These are phyloP conservation scores for Globodera ellingtonae DNA, from an alignment of 1,140 invertebrate genomes.

Conservation along the genomic window DNA sequence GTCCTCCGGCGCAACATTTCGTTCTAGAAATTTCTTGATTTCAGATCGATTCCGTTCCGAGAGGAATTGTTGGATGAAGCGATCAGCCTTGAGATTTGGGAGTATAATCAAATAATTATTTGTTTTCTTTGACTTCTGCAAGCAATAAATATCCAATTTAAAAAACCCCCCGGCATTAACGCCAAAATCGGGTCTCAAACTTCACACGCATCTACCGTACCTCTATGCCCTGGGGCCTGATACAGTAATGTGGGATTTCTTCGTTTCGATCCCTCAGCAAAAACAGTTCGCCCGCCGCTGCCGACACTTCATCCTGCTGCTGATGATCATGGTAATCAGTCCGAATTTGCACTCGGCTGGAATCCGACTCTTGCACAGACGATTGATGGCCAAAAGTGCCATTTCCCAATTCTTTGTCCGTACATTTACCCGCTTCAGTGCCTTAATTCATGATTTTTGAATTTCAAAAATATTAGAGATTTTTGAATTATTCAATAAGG, in stretches of 20 bases:
- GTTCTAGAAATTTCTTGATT: constrained; percentile 16
- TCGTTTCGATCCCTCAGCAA: constrained; percentile 6
- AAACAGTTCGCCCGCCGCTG: constrained; percentile 7
- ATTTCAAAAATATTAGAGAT: no score
- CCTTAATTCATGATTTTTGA: not conserved
- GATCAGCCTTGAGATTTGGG: not conserved
- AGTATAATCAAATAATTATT: no score
- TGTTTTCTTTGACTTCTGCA: no score
- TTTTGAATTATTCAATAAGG: no score
- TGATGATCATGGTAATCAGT: not conserved
- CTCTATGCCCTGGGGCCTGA: constrained; percentile 13
- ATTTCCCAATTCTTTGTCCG: not conserved
- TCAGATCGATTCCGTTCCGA: constrained; percentile 1
- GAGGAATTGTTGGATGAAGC: constrained; percentile 14
- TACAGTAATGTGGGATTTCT: constrained; percentile 21
- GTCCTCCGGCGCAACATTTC: not conserved
- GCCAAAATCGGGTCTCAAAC: not conserved
- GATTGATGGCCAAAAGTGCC: not conserved
- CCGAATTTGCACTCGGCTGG: not conserved
- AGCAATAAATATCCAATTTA: not conserved
- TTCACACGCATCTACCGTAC: not conserved
- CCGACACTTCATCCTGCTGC: not conserved
- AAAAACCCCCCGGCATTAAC: no score
- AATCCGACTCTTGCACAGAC: not conserved
- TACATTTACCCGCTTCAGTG: not conserved